Evolutionary conservation across 2,888 invertebrate species (phyloP).

Genomic region (Rhabditophanes sp.): DNA sequence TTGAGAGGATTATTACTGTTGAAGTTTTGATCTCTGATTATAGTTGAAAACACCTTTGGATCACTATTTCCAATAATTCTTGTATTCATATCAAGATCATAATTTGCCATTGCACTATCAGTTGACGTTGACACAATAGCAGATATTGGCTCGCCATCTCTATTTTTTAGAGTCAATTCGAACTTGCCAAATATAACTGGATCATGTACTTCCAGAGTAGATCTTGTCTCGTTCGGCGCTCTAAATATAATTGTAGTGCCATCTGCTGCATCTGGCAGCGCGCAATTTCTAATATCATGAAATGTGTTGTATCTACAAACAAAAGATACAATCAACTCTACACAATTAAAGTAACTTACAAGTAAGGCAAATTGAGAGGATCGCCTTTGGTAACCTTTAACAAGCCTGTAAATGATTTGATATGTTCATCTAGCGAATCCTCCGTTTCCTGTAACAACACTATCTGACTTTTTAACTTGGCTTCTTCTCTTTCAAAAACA

Average conservation of each 20-base stretch:
- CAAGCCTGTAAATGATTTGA: slow-evolving; percentile 14
- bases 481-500: neutral
- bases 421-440: slow-evolving; percentile 18
- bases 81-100: too few relatives aligned
- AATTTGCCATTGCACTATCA: too few relatives aligned
- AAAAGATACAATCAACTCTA: neutral
- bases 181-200: slow-evolving; percentile 13
- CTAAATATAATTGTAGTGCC: slow-evolving; percentile 25
- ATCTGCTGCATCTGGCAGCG: slow-evolving; percentile 12
- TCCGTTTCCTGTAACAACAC: slow-evolving; percentile 15
- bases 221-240: slow-evolving; percentile 16
- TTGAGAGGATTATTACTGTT: too few relatives aligned
- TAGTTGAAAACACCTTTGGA: too few relatives aligned
- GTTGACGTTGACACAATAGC: slow-evolving; percentile 21
- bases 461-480: slow-evolving; percentile 9
- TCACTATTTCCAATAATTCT: too few relatives aligned
- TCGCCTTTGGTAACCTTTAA: slow-evolving; percentile 24
- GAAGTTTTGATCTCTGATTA: too few relatives aligned
- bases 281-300: slow-evolving; percentile 20
- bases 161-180: slow-evolving; percentile 16
- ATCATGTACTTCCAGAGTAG: slow-evolving; percentile 15
- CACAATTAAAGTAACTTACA: slow-evolving; percentile 9
- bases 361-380: slow-evolving; percentile 28
- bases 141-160: slow-evolving; percentile 15
- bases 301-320: slow-evolving; percentile 25